These are phyloP conservation scores for Ryuthela nishihirai DNA, from an alignment of 2,888 invertebrate genomes.

Conservation along the genomic window DNA sequence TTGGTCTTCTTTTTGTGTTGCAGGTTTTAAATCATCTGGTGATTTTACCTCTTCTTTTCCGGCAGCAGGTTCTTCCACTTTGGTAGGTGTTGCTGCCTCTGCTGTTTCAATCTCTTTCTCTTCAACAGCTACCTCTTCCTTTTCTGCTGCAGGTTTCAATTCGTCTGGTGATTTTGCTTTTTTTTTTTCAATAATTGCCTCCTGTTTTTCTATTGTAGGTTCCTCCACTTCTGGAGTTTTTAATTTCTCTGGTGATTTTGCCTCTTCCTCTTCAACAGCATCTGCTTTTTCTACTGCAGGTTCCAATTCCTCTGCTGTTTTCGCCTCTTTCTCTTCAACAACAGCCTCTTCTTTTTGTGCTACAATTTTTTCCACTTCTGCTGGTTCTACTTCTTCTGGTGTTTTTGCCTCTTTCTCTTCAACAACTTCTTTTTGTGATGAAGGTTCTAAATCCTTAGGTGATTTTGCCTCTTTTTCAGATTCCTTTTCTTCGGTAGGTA, in stretches of 20 bases:
- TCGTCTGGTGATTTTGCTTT: neutral
- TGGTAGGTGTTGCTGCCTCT: neutral
- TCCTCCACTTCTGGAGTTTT: neutral
- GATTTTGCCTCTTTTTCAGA: neutral
- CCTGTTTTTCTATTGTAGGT: neutral
- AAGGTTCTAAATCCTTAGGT: too few species aligned
- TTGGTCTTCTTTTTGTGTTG: neutral
- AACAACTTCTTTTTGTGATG: neutral
- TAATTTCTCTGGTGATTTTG: neutral
- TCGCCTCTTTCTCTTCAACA: neutral
- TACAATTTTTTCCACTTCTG: slow-evolving; percentile 1
- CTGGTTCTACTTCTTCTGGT: neutral
- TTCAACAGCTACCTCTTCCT: neutral
- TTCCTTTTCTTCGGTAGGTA: neutral
- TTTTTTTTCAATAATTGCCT: neutral
- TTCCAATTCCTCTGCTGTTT: neutral
- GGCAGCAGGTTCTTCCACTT: neutral
- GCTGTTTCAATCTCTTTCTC: neutral
- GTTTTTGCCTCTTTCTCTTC: slow-evolving; percentile 7
- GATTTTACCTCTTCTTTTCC: neutral
- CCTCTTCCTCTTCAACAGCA: neutral
- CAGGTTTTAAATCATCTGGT: slow-evolving; percentile 1
- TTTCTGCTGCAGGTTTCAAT: neutral
- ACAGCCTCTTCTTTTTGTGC: neutral
- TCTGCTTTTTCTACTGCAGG: neutral